Percentiles rank a stretch among this genome's conserved stretches.
Conservation (phyloP, 2,888 invertebrate species). For the Rutpela maculata region DNA sequence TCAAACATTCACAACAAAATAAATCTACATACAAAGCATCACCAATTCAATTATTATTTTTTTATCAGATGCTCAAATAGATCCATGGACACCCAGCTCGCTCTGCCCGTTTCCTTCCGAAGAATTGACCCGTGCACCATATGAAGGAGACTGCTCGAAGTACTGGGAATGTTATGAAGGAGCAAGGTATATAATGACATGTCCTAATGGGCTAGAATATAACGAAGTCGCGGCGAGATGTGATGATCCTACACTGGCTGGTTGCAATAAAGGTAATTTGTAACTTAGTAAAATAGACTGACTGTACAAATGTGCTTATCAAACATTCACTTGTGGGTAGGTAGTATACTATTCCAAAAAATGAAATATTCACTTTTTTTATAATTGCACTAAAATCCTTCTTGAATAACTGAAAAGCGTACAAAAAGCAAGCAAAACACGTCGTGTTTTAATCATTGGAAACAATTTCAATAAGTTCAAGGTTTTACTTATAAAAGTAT, state of each 20-base stretch:
- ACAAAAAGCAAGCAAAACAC: too few species aligned
- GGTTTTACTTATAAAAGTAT: too few species aligned
- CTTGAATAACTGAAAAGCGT: too few species aligned
- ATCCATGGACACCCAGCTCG: conserved; percentile 25
- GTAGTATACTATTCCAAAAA: too few species aligned
- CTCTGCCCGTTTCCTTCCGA: conserved; percentile 43
- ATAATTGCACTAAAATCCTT: too few species aligned
- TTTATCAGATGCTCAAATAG: neutral
- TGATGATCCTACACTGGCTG: conserved; percentile 39
- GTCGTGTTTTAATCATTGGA: too few species aligned
- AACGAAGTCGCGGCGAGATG: conserved; percentile 38
- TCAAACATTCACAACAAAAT: too few species aligned
- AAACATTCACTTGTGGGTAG: too few species aligned
- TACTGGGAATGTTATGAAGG: conserved; percentile 47
- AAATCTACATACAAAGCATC: too few species aligned
- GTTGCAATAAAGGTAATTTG: conserved; percentile 18
- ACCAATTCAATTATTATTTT: neutral
- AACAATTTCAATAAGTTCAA: too few species aligned
- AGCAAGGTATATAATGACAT: conserved; percentile 30
- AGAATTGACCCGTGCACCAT: conserved; percentile 16
- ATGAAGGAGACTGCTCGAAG: conserved; percentile 46
- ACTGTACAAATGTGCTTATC: too few species aligned
- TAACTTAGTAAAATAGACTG: neutral
- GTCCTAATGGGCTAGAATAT: conserved; percentile 43
- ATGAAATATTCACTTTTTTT: too few species aligned